Percentiles rank a stretch among this genome's conserved stretches.
Evolutionary conservation across 2,113 vertebrate species (phyloP).

Genomic region (Ibidorhyncha struthersii): DNA sequence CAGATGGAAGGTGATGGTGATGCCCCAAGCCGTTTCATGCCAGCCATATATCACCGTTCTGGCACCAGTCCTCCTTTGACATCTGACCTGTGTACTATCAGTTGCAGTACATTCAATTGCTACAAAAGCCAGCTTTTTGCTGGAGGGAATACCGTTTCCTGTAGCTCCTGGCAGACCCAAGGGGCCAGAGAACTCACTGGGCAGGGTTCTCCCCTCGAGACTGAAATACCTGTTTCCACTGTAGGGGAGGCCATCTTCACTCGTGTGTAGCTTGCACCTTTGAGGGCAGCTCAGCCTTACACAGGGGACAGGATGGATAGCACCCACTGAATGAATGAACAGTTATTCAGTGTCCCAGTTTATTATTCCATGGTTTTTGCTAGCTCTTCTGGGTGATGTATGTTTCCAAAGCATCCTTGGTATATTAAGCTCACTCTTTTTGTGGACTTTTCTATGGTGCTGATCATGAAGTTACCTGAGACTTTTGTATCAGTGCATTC

Average conservation of each 20-base stretch:
- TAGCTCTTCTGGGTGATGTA: not conserved
- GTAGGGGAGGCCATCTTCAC: not conserved
- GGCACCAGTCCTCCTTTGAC: constrained; percentile 54
- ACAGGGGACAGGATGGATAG: not conserved
- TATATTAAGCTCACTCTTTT: not conserved
- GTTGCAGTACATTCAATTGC: not conserved
- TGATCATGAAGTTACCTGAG: not conserved
- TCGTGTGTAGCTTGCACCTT: not conserved
- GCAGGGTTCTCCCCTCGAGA: rapidly evolving
- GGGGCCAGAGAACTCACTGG: not conserved
- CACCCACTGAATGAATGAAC: not conserved
- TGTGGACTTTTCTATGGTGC: not conserved
- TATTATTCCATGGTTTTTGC: not conserved
- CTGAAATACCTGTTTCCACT: not conserved
- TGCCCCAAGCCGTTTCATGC: not conserved
- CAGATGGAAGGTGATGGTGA: constrained; percentile 49
- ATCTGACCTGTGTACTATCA: constrained; percentile 56
- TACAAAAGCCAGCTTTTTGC: constrained; percentile 12
- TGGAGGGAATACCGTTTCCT: constrained; percentile 2
- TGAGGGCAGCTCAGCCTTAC: not conserved
- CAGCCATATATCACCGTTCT: constrained; percentile 37
- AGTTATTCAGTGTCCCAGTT: not conserved
- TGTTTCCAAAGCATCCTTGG: not conserved
- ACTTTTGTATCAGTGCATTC: not conserved
- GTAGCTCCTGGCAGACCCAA: not conserved